phyloP scores from a whole-genome alignment of 92 coral and sea anemone species.

The Umimayanthus chanpuru region DNA sequence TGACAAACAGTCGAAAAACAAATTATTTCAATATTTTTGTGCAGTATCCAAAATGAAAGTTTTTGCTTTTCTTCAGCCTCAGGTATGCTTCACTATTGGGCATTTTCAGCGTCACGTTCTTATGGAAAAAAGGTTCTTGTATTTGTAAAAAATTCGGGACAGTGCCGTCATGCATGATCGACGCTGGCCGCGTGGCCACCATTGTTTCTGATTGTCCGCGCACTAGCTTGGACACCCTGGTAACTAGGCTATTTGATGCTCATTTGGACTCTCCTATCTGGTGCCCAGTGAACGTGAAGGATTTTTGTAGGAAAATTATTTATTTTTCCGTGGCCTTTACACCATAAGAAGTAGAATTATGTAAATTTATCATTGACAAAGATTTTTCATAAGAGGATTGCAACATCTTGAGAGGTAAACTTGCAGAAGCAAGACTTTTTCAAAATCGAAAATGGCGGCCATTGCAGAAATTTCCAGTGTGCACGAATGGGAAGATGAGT shows the following conservation, averaged over 20 bases:
- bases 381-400: not conserved
- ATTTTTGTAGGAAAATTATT: not conserved
- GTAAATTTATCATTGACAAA: not conserved
- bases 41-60: no score
- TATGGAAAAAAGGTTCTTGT: no score
- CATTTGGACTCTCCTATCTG: no score
- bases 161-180: not conserved
- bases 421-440: not conserved
- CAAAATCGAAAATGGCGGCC: constrained; percentile 76
- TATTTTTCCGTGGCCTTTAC: not conserved
- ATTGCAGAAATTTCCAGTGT: constrained; percentile 80
- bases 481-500: constrained; percentile 93
- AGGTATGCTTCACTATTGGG: no score
- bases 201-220: not conserved
- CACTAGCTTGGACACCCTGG: not conserved
- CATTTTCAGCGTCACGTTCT: no score
- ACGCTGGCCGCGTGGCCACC: not conserved
- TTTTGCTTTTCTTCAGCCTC: no score
- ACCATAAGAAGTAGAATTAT: not conserved
- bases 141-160: no score
- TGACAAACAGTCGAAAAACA: no score
- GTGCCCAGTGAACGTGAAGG: not conserved
- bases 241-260: not conserved
- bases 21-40: no score
- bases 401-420: not conserved